Base-by-base conservation (phyloP, 2,888 invertebrate species). In the Spicauda simplicius region DNA sequence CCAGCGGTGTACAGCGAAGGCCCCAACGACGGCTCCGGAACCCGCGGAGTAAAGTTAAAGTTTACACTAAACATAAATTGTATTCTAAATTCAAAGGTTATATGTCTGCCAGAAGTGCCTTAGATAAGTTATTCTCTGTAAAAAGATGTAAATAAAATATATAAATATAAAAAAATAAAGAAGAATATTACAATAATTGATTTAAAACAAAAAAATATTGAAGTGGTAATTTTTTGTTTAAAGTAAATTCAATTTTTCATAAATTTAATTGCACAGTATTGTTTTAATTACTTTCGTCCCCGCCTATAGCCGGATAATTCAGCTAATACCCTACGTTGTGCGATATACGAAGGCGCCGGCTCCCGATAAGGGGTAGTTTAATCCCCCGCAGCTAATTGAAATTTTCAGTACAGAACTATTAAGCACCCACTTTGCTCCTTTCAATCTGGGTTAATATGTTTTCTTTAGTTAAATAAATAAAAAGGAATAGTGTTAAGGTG, bases 1-100 rank as follows among this genome's bases (percentile, higher is more conserved):
- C 60, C 94, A 91, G 14, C 93, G 86, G 75, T 95, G 95, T 8
- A 88, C 77, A 8, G 86, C 87, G 69, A 91, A 90, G 0, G 93
- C 77, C 0, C 87, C 89, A 0, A 94, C 84, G 2, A 88, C 94
- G 0, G 90, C 86, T 0, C 91, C 86, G 1, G 83, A 76, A 2
- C 93, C 94, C 0, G 87, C 88, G 12, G 94, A n/a, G n/a, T n/a
- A n/a, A n/a, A n/a, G n/a, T n/a, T n/a, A n/a, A n/a, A n/a, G n/a
- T n/a, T n/a, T n/a, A n/a, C n/a, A n/a, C n/a, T n/a, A n/a, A n/a
- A n/a, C n/a, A n/a, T n/a, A n/a, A n/a, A n/a, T n/a, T n/a, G n/a
- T n/a, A n/a, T n/a, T n/a, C n/a, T n/a, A n/a, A n/a, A n/a, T n/a
- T n/a, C n/a, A n/a, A n/a, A n/a, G n/a, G n/a, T n/a, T n/a, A n/a